These are phyloP conservation scores for Dendrolimus houi DNA, from an alignment of 2,888 invertebrate genomes.

Conservation along the genomic window DNA sequence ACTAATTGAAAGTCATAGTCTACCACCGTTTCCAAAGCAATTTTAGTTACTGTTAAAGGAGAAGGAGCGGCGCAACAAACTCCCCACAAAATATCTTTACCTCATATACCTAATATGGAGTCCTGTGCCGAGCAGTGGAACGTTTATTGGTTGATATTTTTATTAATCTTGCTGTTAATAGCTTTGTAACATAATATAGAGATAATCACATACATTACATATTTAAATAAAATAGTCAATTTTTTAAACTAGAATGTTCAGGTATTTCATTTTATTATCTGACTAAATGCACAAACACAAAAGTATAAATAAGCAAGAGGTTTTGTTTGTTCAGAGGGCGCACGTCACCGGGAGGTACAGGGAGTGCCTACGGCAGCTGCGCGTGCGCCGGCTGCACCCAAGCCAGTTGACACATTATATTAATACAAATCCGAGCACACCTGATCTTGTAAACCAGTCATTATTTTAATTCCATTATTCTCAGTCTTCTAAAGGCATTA, in stretches of 20 bases:
- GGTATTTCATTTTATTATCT: conserved; percentile 1
- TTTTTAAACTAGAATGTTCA: neutral
- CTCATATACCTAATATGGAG: no score
- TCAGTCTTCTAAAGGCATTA: conserved; percentile 38
- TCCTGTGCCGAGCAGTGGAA: no score
- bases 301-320: conserved; percentile 46
- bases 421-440: conserved; percentile 68
- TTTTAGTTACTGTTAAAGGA: no score
- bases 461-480: conserved; percentile 55
- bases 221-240: no score
- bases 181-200: no score
- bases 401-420: conserved; percentile 64
- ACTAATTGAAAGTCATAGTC: no score
- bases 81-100: no score
- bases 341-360: conserved; percentile 37
- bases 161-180: no score
- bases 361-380: conserved; percentile 60
- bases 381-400: conserved; percentile 58
- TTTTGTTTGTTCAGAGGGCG: conserved; percentile 56
- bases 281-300: conserved; percentile 17
- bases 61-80: no score
- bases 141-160: no score
- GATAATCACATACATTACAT: no score
- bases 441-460: conserved; percentile 62
- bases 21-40: no score